Base-by-base conservation (phyloP, 1,140 invertebrate species). In the Bombus cullumanus region DNA sequence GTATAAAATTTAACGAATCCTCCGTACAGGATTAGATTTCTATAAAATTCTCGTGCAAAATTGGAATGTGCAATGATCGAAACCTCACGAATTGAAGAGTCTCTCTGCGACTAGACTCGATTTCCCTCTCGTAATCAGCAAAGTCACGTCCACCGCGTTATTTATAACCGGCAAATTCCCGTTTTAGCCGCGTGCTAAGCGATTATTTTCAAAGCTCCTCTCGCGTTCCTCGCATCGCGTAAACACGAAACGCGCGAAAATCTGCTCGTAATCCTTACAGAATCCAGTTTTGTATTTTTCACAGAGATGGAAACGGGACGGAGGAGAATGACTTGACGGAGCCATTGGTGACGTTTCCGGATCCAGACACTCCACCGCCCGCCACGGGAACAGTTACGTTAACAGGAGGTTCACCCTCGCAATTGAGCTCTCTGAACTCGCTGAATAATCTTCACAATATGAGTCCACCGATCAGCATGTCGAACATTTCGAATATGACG, bases 321-420 rank as follows among this genome's bases (percentile, higher is more conserved):
- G 93, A 94, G 62, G 96, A 94, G 92, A 90, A 92, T 71, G 95
- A 96, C 88, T 93, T 96, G 86, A 93, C 94, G 15, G 97, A 97
- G 90, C 97, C 97, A 6, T 92, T 98, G 83, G 97, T 98, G 28
- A 98, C 97, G 69, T 97, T 97, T 94, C 97, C 97, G 1, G 97
- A 98, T 92, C 96, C 97, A 0, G 97, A 97, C 85, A 97, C 97
- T 8, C 97, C 97, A 53, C 95, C 95, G 66, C 94, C 95, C 1
- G 91, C 92, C 0, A 91, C 91, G 0, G 92, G 93, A 12, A 89
- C 93, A 12, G 91, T 92, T 18, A 92, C 90, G 0, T 72, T 94
- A 81, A 90, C 92, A n/a, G 88, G 92, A 85, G 85, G 93, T 91
- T 81, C 94, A 88, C 86, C 95, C 73, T 90, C 94, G 83, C 95